phyloP scores from a whole-genome alignment of 2,888 invertebrate genomes.

The Odontocolon sp. region DNA sequence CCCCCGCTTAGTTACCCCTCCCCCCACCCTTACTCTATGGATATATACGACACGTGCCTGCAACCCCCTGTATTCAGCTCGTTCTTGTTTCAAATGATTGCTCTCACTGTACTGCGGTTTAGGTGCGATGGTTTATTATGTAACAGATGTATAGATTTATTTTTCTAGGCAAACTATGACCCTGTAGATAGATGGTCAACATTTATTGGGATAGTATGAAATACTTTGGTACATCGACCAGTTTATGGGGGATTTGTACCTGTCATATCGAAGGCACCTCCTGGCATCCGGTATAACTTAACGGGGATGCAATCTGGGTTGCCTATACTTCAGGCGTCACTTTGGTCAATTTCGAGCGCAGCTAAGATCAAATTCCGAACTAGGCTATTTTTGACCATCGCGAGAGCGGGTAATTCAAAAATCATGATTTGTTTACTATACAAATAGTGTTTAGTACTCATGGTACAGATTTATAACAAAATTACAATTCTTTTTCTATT shows the following conservation, averaged over 20 bases:
- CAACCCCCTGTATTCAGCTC: conserved; percentile 3
- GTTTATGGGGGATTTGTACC: background rate
- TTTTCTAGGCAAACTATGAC: conserved; percentile 21
- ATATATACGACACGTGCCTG: background rate
- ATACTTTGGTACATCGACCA: no score
- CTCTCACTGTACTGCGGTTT: background rate
- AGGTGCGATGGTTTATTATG: background rate
- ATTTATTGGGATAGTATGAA: no score
- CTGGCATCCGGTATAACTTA: conserved; percentile 6
- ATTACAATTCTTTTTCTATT: no score
- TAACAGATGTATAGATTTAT: conserved; percentile 8
- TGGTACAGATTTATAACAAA: no score
- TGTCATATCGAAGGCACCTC: conserved; percentile 21
- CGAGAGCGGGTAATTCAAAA: no score
- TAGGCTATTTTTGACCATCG: background rate
- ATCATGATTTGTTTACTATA: no score
- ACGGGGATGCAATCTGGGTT: conserved; percentile 49
- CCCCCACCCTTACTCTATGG: background rate
- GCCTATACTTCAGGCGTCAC: conserved; percentile 44
- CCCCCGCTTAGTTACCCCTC: no score
- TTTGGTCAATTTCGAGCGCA: background rate
- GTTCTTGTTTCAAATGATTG: conserved; percentile 25
- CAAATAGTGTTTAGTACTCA: no score
- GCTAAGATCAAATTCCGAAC: background rate
- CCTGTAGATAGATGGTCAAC: no score